These are phyloP conservation scores for Pelosia muscerda DNA, from an alignment of 2,888 invertebrate genomes.

Conservation along the genomic window DNA sequence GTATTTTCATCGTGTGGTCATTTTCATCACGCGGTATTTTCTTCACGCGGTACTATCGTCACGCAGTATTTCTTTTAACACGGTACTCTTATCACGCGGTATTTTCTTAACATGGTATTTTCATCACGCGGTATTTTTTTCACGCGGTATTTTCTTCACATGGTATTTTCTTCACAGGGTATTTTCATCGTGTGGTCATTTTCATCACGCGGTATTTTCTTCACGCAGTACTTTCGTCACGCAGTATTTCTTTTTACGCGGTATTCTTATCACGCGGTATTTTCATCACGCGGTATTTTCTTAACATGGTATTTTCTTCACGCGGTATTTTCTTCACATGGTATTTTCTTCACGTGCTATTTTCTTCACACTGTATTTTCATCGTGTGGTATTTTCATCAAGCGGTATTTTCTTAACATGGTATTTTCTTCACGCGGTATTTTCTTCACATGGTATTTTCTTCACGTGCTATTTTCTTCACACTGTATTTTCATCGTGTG, in stretches of 20 bases:
- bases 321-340: background rate
- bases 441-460: background rate
- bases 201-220: background rate
- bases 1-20: background rate
- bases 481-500: background rate
- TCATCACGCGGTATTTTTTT: background rate
- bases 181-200: background rate
- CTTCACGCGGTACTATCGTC: slow-evolving; percentile 1
- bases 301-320: background rate
- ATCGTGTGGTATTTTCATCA: background rate
- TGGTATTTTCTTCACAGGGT: too few species aligned
- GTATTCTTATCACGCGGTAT: background rate
- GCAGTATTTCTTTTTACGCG: too few species aligned
- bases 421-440: background rate
- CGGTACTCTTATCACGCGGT: background rate
- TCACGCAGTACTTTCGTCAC: background rate
- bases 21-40: background rate
- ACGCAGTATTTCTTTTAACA: too few species aligned
- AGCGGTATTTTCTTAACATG: too few species aligned
- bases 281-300: background rate
- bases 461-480: too few species aligned
- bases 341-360: background rate
- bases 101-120: background rate
- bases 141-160: background rate
- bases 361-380: background rate